A percentile compares a stretch with the other conserved stretches of the same genome.
phyloP scores from a whole-genome alignment of 2,113 vertebrate genomes.

The Psammodynastes pulverulentus region DNA sequence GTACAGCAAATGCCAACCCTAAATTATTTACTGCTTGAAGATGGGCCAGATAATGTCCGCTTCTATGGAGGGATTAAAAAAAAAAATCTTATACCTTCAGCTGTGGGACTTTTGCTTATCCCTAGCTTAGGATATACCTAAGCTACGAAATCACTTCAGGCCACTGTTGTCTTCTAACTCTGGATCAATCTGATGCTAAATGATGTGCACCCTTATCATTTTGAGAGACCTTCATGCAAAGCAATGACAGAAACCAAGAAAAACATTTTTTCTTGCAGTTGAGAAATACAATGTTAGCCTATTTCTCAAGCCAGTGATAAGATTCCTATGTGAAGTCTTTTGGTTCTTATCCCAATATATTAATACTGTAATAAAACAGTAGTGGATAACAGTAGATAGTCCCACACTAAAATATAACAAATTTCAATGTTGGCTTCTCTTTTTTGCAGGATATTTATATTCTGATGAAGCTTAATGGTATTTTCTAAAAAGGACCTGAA shows the following conservation, averaged over 20 bases:
- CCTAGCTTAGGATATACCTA: not conserved
- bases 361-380: not conserved
- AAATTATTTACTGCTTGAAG: not conserved
- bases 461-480: not conserved
- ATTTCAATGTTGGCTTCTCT: not conserved
- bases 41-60: not conserved
- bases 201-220: conserved; percentile 7
- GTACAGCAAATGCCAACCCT: not conserved
- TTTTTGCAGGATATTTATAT: not conserved
- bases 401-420: not conserved
- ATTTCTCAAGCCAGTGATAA: not conserved
- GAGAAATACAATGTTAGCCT: not conserved
- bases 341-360: not conserved
- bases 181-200: not conserved
- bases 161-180: not conserved
- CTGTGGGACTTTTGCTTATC: not conserved
- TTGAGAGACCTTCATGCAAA: not conserved
- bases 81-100: not conserved
- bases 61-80: not conserved
- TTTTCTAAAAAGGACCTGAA: not conserved
- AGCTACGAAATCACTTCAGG: not conserved
- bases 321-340: not conserved
- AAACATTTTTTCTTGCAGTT: not conserved
- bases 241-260: not conserved
- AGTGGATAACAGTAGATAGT: not conserved